Evolutionary conservation across 2,113 vertebrate species (phyloP).

Genomic region (Marcusenius ussheri): DNA sequence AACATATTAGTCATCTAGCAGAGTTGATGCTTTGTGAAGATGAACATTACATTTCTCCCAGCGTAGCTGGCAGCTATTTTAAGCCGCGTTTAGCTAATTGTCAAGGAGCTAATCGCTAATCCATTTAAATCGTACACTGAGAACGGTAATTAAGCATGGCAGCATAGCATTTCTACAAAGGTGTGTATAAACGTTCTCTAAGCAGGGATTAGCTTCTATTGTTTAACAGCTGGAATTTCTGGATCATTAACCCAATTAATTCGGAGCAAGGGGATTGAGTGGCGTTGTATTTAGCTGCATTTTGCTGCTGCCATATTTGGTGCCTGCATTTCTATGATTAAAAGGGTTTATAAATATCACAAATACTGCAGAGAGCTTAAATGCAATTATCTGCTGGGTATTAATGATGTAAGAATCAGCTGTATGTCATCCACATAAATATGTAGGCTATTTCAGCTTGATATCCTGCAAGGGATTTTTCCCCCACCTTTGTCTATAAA

Average conservation of each 20-base stretch:
- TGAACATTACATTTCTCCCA: not conserved
- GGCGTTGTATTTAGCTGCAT: constrained; percentile 40
- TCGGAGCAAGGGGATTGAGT: constrained; percentile 39
- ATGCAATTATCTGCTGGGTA: constrained; percentile 47
- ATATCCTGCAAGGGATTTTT: not conserved
- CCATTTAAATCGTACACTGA: constrained; percentile 29
- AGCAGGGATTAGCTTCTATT: constrained; percentile 56
- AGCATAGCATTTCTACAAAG: constrained; percentile 50
- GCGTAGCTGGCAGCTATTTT: constrained; percentile 3
- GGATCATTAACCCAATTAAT: constrained; percentile 62
- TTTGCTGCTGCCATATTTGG: constrained; percentile 36
- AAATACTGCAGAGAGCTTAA: constrained; percentile 46
- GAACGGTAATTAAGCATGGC: constrained; percentile 37
- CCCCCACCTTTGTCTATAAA: not conserved
- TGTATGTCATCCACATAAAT: not conserved
- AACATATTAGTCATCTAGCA: not conserved
- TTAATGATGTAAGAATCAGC: constrained; percentile 33
- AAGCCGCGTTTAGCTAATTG: not conserved
- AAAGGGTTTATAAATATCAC: constrained; percentile 40
- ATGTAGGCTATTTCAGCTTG: not conserved
- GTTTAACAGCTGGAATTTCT: constrained; percentile 51
- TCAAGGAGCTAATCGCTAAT: constrained; percentile 19
- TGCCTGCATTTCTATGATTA: constrained; percentile 50
- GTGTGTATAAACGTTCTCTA: constrained; percentile 59
- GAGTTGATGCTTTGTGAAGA: not conserved